Conservation (phyloP, 2,888 invertebrate genomes). For the Minunthozetes semirufus region DNA sequence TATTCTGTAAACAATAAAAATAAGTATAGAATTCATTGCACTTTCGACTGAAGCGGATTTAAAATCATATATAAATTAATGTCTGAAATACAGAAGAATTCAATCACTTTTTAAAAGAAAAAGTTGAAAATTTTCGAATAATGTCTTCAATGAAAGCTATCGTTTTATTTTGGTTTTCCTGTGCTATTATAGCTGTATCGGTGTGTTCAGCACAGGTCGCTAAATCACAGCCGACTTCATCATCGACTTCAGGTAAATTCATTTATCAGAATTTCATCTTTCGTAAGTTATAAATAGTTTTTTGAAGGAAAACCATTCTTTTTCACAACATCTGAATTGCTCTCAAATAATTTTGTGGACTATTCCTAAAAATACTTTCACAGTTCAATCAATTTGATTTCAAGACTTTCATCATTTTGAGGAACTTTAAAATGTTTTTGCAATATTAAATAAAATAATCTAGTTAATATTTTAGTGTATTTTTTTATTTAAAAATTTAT, state of each 20-base stretch:
- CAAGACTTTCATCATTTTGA: no score
- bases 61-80: not conserved
- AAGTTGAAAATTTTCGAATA: not conserved
- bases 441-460: no score
- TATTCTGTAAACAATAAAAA: not conserved
- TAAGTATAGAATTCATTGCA: conserved; percentile 12
- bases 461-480: no score
- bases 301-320: no score
- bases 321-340: no score
- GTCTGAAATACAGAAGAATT: not conserved
- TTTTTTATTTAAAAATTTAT: no score
- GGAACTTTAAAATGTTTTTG: no score
- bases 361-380: no score
- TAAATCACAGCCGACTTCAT: conserved; percentile 22
- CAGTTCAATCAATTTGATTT: no score
- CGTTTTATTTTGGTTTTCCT: not conserved
- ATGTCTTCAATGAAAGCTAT: not conserved
- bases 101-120: not conserved
- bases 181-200: not conserved
- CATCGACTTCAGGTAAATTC: not conserved
- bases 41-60: conserved; percentile 19
- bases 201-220: conserved; percentile 17
- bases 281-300: no score
- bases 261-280: not conserved
- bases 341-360: no score